Percentiles rank a stretch among this genome's conserved stretches.
Evolutionary conservation across 2,113 vertebrate genomes (phyloP).

Genomic region (Rallus limicola): DNA sequence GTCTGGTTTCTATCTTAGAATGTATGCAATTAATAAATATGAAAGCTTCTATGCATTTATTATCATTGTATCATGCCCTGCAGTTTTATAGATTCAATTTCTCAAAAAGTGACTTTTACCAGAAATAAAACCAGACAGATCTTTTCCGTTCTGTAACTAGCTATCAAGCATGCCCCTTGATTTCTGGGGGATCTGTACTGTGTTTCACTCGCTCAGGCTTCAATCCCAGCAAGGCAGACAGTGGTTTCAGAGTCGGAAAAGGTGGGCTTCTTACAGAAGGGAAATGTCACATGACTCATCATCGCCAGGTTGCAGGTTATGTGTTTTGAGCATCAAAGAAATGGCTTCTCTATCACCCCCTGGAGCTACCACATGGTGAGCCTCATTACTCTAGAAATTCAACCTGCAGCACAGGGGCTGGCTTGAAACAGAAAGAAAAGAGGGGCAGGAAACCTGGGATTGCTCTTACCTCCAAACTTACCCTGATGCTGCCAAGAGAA

Average conservation of each 20-base stretch:
- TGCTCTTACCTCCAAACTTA: not conserved
- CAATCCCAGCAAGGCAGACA: not conserved
- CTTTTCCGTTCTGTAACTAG: not conserved
- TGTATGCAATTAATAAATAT: conserved; percentile 54
- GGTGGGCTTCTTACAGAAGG: not conserved
- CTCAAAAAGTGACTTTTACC: not conserved
- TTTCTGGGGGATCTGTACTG: not conserved
- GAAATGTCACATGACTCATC: not conserved
- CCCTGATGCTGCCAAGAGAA: not conserved
- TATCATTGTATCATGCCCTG: conserved; percentile 4
- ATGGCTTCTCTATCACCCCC: not conserved
- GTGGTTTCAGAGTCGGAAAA: not conserved
- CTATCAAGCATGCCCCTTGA: not conserved
- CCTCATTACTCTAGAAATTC: not conserved
- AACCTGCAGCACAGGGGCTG: not conserved
- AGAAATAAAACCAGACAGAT: conserved; percentile 22
- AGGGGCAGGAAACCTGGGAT: not conserved
- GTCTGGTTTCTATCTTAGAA: not conserved
- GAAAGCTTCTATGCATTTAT: conserved; percentile 45
- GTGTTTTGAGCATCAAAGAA: not conserved
- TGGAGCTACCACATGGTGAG: not conserved
- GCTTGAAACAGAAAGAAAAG: not conserved
- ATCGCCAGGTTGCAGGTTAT: not conserved
- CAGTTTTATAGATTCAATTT: conserved; percentile 32
- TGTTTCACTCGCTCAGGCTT: not conserved